A percentile compares a stretch with the other conserved stretches of the same genome.
Conservation (phyloP, 2,797 vertebrate genomes). For the Scolopax rusticola region DNA sequence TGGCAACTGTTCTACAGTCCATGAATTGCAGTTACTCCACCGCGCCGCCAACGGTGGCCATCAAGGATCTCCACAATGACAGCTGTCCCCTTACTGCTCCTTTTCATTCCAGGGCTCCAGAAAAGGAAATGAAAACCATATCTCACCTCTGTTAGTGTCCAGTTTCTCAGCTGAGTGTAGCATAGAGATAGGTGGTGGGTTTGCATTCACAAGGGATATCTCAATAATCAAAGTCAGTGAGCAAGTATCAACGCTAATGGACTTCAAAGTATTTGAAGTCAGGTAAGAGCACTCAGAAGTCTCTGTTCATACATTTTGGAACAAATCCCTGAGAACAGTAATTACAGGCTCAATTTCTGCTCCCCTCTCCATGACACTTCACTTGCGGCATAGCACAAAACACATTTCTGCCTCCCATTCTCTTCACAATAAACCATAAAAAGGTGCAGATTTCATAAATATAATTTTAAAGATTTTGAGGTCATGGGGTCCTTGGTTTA, state of each 20-base stretch:
- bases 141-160: background rate
- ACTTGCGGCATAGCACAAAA: constrained; percentile 6
- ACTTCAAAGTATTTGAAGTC: background rate
- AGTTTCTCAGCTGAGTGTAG: background rate
- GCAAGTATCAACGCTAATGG: background rate
- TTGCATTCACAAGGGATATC: background rate
- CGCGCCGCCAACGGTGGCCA: rapidly evolving
- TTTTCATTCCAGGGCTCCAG: background rate
- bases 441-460: background rate
- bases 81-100: background rate
- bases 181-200: background rate
- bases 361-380: background rate
- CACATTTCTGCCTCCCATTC: background rate
- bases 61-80: rapidly evolving
- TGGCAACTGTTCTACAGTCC: background rate
- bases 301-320: background rate
- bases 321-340: background rate
- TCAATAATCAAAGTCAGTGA: background rate
- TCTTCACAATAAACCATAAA: constrained; percentile 9
- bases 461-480: background rate
- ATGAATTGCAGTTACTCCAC: background rate
- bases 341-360: background rate
- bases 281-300: background rate
- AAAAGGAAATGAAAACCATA: background rate
- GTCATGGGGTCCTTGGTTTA: background rate